Percentiles rank a stretch among this genome's conserved stretches.
These are phyloP conservation scores for Halyomorpha halys DNA, from an alignment of 1,140 invertebrate species.

Conservation along the genomic window DNA sequence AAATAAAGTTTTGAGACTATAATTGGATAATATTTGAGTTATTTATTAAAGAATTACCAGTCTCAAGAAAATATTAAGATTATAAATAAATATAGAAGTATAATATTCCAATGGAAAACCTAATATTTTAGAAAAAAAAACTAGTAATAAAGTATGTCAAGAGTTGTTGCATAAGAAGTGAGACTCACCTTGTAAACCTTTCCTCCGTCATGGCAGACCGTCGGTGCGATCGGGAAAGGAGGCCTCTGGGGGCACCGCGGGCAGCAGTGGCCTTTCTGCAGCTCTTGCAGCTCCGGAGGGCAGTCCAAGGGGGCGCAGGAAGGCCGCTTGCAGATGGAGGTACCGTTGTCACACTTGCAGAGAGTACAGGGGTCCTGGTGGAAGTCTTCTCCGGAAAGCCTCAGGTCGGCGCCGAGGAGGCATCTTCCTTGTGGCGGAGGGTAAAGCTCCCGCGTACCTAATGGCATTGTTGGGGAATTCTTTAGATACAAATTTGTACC, in stretches of 20 bases:
- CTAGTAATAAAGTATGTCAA: too few relatives aligned
- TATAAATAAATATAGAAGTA: too few relatives aligned
- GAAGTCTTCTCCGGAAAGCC: constrained; percentile 46
- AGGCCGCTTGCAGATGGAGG: constrained; percentile 59
- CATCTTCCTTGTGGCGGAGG: constrained; percentile 48
- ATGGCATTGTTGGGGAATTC: too few relatives aligned
- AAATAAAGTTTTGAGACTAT: too few relatives aligned
- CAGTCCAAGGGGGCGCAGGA: constrained; percentile 77
- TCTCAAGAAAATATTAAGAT: too few relatives aligned
- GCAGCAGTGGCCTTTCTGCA: constrained; percentile 60
- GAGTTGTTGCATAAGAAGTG: too few relatives aligned
- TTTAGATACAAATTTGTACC: too few relatives aligned
- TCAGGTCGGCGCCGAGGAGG: constrained; percentile 54
- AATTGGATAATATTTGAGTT: too few relatives aligned
- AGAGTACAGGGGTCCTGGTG: constrained; percentile 67
- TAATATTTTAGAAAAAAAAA: too few relatives aligned
- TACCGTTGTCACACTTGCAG: constrained; percentile 68
- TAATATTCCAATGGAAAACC: too few relatives aligned
- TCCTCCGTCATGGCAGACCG: constrained; percentile 52
- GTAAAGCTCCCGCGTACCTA: constrained; percentile 36
- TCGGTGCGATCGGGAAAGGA: constrained; percentile 45
- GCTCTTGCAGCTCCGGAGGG: constrained; percentile 53
- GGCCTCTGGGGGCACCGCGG: constrained; percentile 48
- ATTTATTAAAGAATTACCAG: too few relatives aligned
- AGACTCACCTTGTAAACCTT: constrained; percentile 50